phyloP scores from a whole-genome alignment of 1,140 invertebrate species.

The Galleria mellonella region DNA sequence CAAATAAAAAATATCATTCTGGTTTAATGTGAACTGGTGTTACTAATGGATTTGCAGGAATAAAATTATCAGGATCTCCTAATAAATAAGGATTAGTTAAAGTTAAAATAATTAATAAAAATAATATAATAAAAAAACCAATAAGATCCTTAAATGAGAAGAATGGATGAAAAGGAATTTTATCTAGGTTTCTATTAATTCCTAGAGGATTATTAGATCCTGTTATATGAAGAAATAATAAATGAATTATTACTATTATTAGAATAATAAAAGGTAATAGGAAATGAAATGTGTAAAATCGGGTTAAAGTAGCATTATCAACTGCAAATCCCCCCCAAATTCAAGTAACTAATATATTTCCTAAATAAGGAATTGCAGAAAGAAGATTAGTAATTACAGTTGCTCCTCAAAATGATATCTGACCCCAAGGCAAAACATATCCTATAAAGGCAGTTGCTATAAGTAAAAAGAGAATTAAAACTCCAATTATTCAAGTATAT shows the following conservation, averaged over 20 bases:
- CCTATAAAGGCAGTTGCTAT: constrained; percentile 82
- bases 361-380: constrained; percentile 80
- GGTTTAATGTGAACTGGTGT: constrained; percentile 84
- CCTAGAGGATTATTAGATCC: constrained; percentile 75
- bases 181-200: constrained; percentile 75
- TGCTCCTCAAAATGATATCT: constrained; percentile 79
- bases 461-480: constrained; percentile 76
- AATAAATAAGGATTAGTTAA: constrained; percentile 76
- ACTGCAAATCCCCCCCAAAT: constrained; percentile 80
- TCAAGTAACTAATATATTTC: constrained; percentile 76
- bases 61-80: constrained; percentile 82
- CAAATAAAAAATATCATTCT: constrained; percentile 86
- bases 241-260: too few relatives aligned
- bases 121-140: constrained; percentile 74
- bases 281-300: constrained; percentile 78
- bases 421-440: constrained; percentile 81
- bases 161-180: constrained; percentile 78
- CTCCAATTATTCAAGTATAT: constrained; percentile 74
- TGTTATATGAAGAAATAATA: too few relatives aligned
- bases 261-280: constrained; percentile 27
- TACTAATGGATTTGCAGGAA: constrained; percentile 79
- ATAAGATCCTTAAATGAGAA: constrained; percentile 77
- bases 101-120: constrained; percentile 61
- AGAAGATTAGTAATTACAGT: constrained; percentile 81
- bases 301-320: constrained; percentile 79